Evolutionary conservation across 2,797 vertebrate species (phyloP).

Genomic region (Peromyscus nudipes): DNA sequence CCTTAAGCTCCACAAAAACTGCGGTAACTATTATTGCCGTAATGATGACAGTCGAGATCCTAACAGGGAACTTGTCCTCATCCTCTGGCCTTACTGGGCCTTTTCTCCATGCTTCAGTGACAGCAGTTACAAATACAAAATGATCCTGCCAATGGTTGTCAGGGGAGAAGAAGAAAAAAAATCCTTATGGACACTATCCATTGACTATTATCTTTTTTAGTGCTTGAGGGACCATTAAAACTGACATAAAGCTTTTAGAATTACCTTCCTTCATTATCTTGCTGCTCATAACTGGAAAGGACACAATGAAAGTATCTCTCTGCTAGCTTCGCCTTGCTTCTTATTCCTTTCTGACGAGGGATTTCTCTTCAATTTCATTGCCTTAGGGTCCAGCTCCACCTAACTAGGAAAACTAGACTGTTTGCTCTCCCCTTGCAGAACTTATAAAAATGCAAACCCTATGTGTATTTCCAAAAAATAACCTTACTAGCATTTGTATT

Average conservation of each 20-base stretch:
- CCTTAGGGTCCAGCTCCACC: not conserved
- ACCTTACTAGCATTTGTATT: conserved; percentile 55
- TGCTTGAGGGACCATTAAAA: conserved; percentile 86
- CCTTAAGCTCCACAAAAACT: conserved; percentile 69
- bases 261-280: conserved; percentile 86
- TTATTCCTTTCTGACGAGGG: conserved; percentile 15
- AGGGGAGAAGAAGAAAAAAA: conserved; percentile 67
- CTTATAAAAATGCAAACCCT: conserved; percentile 13
- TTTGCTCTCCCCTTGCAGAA: not conserved
- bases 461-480: conserved; percentile 19
- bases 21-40: conserved; percentile 63
- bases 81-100: conserved; percentile 57
- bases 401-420: not conserved
- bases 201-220: conserved; percentile 85
- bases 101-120: conserved; percentile 67
- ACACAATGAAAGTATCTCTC: conserved; percentile 75
- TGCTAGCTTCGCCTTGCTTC: not conserved
- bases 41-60: conserved; percentile 57
- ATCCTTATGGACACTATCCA: conserved; percentile 79
- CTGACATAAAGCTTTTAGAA: conserved; percentile 85
- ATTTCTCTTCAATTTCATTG: not conserved
- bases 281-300: conserved; percentile 83
- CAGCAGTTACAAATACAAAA: conserved; percentile 64
- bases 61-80: conserved; percentile 13
- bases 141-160: conserved; percentile 67